Conservation (phyloP, 2,888 invertebrate genomes). For the Dorcus parallelipipedus region DNA sequence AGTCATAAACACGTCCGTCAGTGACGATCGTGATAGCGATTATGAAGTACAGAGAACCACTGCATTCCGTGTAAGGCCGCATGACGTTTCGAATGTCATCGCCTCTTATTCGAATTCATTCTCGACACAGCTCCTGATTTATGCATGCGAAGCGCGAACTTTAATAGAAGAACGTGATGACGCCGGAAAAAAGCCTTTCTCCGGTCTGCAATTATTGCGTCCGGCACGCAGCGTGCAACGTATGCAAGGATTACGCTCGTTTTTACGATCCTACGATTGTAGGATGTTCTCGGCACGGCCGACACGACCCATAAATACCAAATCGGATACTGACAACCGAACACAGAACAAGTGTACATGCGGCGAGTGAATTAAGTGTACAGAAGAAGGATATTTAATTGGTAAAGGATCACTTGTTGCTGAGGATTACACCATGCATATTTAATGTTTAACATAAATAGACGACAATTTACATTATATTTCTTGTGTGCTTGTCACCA, state of each 20-base stretch:
- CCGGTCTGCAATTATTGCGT: no score
- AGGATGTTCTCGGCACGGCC: conserved; percentile 20
- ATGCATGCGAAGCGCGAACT: not conserved
- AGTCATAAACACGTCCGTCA: conserved; percentile 22
- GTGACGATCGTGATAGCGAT: conserved; percentile 21
- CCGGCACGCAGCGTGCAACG: not conserved
- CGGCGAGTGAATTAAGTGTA: conserved; percentile 21
- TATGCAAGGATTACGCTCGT: conserved; percentile 13
- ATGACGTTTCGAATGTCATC: conserved; percentile 22
- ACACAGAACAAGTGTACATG: conserved; percentile 21
- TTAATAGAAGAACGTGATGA: no score
- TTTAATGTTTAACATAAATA: conserved; percentile 19
- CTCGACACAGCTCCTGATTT: conserved; percentile 1
- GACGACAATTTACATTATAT: conserved; percentile 12
- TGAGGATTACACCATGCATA: conserved; percentile 17
- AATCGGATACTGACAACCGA: conserved; percentile 23
- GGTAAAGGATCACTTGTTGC: conserved; percentile 15
- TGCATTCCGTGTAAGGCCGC: conserved; percentile 23
- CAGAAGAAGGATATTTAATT: conserved; percentile 18
- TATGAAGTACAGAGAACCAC: conserved; percentile 18
- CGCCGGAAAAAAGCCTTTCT: no score
- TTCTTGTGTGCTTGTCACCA: not conserved
- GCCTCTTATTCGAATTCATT: conserved; percentile 4
- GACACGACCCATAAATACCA: conserved; percentile 25
- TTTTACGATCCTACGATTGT: conserved; percentile 23